phyloP scores from a whole-genome alignment of 2,888 invertebrate species.

The Macaria liturata region DNA sequence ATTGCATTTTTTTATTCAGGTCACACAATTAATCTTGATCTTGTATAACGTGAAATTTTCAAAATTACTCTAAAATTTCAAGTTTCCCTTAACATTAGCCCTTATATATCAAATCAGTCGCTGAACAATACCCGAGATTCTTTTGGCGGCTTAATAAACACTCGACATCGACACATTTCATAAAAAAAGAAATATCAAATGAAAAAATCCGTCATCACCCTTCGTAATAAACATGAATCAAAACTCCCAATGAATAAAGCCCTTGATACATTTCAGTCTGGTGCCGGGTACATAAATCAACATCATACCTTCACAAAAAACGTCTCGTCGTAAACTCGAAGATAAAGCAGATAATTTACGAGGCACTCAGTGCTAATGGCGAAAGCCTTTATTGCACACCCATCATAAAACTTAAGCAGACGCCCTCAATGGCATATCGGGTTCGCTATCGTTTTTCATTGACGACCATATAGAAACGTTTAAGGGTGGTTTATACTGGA shows the following conservation, averaged over 20 bases:
- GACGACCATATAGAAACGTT: constrained; percentile 1
- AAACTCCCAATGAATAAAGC: too few species aligned
- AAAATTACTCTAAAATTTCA: too few species aligned
- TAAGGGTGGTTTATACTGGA: background rate
- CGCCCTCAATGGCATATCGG: constrained; percentile 47
- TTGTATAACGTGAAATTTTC: too few species aligned
- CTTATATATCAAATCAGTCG: too few species aligned
- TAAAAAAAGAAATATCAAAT: background rate
- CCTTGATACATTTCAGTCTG: background rate
- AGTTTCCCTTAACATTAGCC: too few species aligned
- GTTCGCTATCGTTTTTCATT: constrained; percentile 32
- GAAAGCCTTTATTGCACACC: constrained; percentile 56
- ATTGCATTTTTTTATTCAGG: too few species aligned
- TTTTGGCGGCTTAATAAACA: too few species aligned
- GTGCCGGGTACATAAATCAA: constrained; percentile 26
- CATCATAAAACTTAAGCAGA: constrained; percentile 49
- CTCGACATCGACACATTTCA: too few species aligned
- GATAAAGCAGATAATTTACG: constrained; percentile 66
- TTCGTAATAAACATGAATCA: too few species aligned
- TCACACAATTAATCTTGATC: too few species aligned
- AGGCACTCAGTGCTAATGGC: constrained; percentile 64
- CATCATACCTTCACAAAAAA: constrained; percentile 33
- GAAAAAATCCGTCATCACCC: too few species aligned
- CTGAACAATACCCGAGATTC: too few species aligned
- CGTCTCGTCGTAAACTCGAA: constrained; percentile 40